Percentiles rank a stretch among this genome's conserved stretches.
Conservation (phyloP, 2,888 invertebrate species). For the Marronus borbonicus region DNA sequence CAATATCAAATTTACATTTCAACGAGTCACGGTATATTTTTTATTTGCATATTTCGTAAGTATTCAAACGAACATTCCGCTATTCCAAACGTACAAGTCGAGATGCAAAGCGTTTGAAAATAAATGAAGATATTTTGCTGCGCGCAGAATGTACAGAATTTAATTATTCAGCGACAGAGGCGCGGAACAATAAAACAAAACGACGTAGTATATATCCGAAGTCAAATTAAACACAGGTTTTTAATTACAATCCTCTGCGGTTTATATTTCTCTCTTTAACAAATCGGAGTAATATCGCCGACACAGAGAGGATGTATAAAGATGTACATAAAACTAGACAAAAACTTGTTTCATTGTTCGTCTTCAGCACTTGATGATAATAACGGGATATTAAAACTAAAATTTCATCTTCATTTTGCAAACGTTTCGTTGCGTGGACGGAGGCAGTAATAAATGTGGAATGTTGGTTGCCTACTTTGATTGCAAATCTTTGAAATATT, state of each 20-base stretch:
- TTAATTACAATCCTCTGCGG: slow-evolving; percentile 48
- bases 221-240: slow-evolving; percentile 50
- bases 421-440: not conserved
- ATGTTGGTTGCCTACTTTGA: slow-evolving; percentile 17
- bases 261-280: slow-evolving; percentile 24
- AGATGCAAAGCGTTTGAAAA: slow-evolving; percentile 21
- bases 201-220: slow-evolving; percentile 40
- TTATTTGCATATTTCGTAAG: not conserved
- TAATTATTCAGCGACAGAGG: slow-evolving; percentile 41
- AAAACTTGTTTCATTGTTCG: slow-evolving; percentile 27
- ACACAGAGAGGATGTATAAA: not conserved
- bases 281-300: slow-evolving; percentile 4
- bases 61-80: not conserved
- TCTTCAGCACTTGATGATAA: not conserved
- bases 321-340: slow-evolving; percentile 9
- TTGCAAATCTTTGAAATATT: no score
- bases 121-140: slow-evolving; percentile 45
- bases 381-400: not conserved
- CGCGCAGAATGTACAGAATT: slow-evolving; percentile 43
- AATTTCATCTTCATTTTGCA: not conserved
- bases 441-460: not conserved
- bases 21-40: no score
- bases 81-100: not conserved
- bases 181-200: slow-evolving; percentile 50
- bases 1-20: no score